Percentiles rank a stretch among this genome's conserved stretches.
Evolutionary conservation across 2,797 vertebrate genomes (phyloP).

Genomic region (Sebastes vulpes): DNA sequence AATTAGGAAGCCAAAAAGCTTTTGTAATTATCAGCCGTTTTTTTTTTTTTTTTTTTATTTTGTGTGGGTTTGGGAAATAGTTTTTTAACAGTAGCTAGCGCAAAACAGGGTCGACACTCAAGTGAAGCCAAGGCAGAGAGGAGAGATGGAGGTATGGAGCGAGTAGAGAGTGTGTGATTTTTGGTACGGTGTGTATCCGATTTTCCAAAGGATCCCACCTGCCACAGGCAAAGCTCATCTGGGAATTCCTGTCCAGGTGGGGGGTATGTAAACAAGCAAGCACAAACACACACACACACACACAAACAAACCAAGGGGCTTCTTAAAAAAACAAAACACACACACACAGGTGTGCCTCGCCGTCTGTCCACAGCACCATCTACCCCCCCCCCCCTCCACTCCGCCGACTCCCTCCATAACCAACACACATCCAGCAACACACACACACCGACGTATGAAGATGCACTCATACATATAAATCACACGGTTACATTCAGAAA

Average conservation of each 20-base stretch:
- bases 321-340: conserved; percentile 1
- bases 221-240: conserved; percentile 65
- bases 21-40: conserved; percentile 42
- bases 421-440: conserved; percentile 20
- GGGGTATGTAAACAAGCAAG: conserved; percentile 65
- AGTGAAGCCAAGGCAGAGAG: not conserved
- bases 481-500: conserved; percentile 52
- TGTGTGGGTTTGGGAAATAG: not conserved
- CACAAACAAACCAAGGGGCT: conserved; percentile 39
- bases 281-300: conserved; percentile 33
- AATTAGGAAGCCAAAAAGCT: conserved; percentile 40
- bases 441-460: conserved; percentile 45
- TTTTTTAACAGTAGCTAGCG: conserved; percentile 10
- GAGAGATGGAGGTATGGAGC: not conserved
- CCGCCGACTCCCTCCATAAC: conserved; percentile 21
- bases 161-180: conserved; percentile 40
- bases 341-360: conserved; percentile 61
- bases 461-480: conserved; percentile 63
- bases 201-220: conserved; percentile 73
- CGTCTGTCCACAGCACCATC: conserved; percentile 44
- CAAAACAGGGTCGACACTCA: conserved; percentile 8
- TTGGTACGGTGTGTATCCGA: conserved; percentile 40
- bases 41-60: not conserved
- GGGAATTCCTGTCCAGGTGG: conserved; percentile 76
- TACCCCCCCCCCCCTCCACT: not conserved